Evolutionary conservation across 2,113 vertebrate species (phyloP).

Genomic region (Marmota flaviventris): DNA sequence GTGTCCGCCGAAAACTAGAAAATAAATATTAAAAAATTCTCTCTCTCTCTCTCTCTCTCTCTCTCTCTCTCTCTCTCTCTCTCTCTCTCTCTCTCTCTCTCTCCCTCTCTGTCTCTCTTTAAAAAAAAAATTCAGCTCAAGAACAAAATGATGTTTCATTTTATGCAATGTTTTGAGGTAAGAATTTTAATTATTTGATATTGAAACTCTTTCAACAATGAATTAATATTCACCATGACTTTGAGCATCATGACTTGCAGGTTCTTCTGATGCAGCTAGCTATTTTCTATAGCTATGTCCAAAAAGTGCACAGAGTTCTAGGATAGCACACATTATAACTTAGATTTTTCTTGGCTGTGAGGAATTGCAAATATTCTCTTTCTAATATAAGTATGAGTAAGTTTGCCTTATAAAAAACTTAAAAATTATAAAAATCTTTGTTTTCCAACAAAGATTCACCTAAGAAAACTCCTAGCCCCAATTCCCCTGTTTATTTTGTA

Average conservation of each 20-base stretch:
- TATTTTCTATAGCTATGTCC: not conserved
- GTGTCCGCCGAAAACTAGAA: too few species aligned
- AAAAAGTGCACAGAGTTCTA: not conserved
- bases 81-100: too few species aligned
- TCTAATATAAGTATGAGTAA: not conserved
- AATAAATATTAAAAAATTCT: too few species aligned
- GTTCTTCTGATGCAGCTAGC: not conserved
- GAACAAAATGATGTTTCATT: not conserved
- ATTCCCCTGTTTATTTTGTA: not conserved
- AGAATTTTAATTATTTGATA: not conserved
- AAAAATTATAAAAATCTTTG: not conserved
- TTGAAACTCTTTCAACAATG: not conserved
- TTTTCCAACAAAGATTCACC: not conserved
- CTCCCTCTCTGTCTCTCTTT: too few species aligned
- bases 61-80: too few species aligned
- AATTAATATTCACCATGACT: not conserved
- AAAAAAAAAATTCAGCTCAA: not conserved
- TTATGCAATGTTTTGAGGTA: not conserved
- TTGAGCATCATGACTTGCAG: not conserved
- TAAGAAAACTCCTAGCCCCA: not conserved
- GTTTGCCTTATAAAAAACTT: not conserved
- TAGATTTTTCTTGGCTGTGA: not conserved
- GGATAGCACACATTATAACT: not conserved
- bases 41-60: too few species aligned
- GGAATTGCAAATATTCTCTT: not conserved